Conservation (phyloP, 2,113 vertebrate species). For the Cheirogaleus medius region DNA sequence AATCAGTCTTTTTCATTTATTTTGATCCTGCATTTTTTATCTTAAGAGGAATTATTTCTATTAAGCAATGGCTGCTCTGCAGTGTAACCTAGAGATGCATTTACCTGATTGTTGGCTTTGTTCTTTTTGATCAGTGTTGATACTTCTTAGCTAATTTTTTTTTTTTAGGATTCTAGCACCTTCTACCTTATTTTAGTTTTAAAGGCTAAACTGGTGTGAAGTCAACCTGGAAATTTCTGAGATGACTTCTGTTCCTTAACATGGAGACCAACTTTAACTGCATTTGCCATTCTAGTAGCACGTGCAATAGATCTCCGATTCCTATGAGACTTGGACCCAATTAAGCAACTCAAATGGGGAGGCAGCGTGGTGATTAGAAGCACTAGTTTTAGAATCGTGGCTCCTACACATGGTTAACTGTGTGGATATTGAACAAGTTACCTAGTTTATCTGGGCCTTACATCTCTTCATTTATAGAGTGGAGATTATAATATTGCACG, state of each 20-base stretch:
- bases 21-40: slow-evolving; percentile 11
- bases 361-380: neutral
- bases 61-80: neutral
- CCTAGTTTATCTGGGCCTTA: neutral
- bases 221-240: neutral
- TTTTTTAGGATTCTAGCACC: neutral
- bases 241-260: neutral
- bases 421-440: neutral
- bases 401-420: neutral
- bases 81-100: neutral
- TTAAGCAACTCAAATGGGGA: neutral
- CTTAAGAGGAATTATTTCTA: neutral
- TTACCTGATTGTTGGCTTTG: neutral
- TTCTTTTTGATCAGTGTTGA: neutral
- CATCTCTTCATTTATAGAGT: neutral
- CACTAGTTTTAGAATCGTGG: neutral
- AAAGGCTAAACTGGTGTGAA: neutral
- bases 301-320: neutral
- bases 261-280: neutral
- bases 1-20: neutral
- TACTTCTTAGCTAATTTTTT: neutral
- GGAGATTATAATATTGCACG: neutral
- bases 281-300: neutral
- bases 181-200: slow-evolving; percentile 27
- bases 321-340: neutral